Percentiles rank a stretch among this genome's conserved stretches.
Conservation (phyloP, 1,140 invertebrate species). For the Drosophila kohkoa region DNA sequence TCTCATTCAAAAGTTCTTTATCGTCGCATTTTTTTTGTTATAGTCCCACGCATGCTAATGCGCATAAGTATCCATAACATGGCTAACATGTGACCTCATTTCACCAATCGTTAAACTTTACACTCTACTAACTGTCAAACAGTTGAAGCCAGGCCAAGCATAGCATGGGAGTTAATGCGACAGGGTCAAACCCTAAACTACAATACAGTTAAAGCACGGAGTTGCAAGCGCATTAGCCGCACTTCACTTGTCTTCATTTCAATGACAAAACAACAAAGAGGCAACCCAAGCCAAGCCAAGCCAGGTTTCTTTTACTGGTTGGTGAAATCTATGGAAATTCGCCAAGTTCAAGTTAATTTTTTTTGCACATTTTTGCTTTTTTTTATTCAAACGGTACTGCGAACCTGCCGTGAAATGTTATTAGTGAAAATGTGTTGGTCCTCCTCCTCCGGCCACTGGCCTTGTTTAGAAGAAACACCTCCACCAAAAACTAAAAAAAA, state of each 20-base stretch:
- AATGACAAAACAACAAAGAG: slow-evolving; percentile 7
- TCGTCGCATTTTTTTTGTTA: not conserved
- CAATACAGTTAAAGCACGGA: not conserved
- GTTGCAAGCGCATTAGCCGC: slow-evolving; percentile 10
- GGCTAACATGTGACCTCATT: slow-evolving; percentile 67
- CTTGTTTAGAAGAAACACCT: slow-evolving; percentile 19
- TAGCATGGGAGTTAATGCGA: slow-evolving; percentile 63
- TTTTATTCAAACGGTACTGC: slow-evolving; percentile 24
- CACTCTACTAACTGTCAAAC: slow-evolving; percentile 72
- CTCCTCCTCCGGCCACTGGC: slow-evolving; percentile 8
- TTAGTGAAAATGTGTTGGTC: slow-evolving; percentile 33
- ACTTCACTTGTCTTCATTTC: slow-evolving; percentile 12
- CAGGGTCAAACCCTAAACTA: slow-evolving; percentile 64
- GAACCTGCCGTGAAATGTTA: slow-evolving; percentile 32
- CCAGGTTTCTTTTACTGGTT: slow-evolving; percentile 24
- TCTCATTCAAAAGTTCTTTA: not conserved
- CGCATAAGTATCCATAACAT: slow-evolving; percentile 12
- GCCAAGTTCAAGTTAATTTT: slow-evolving; percentile 37
- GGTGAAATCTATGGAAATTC: slow-evolving; percentile 51
- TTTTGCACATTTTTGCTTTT: slow-evolving; percentile 6
- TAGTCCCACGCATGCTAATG: slow-evolving; percentile 23
- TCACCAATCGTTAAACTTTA: slow-evolving; percentile 81
- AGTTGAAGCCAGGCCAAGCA: slow-evolving; percentile 52
- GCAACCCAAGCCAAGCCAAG: not conserved
- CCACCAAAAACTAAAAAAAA: slow-evolving; percentile 11